phyloP scores from a whole-genome alignment of 1,140 invertebrate genomes.

The Pseudomyrmex dendroicus region DNA sequence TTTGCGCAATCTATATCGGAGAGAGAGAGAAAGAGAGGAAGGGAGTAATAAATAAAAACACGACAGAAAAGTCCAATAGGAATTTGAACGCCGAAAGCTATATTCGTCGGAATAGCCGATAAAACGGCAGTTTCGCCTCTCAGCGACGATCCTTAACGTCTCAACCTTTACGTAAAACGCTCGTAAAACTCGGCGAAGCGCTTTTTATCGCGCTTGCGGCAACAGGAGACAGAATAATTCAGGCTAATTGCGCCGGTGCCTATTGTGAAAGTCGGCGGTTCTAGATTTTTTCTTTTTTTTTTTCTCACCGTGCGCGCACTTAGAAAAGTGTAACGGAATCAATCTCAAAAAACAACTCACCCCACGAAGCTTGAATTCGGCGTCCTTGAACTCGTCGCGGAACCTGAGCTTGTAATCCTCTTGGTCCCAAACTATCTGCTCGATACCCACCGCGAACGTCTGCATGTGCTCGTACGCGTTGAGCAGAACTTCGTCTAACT shows the following conservation, averaged over 20 bases:
- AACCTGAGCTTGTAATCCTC: constrained; percentile 84
- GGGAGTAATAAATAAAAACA: constrained; percentile 28
- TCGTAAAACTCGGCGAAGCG: constrained; percentile 78
- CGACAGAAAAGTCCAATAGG: constrained; percentile 33
- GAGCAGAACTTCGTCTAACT: constrained; percentile 86
- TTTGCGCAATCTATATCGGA: not conserved
- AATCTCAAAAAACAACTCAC: constrained; percentile 78
- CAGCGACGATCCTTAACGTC: constrained; percentile 52
- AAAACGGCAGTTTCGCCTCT: constrained; percentile 71
- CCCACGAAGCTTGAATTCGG: constrained; percentile 86
- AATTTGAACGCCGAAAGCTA: constrained; percentile 7
- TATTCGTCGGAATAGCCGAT: constrained; percentile 69
- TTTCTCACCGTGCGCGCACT: too few species aligned
- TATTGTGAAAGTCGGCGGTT: constrained; percentile 69
- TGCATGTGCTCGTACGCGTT: constrained; percentile 88
- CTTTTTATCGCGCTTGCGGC: constrained; percentile 72
- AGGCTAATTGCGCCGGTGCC: constrained; percentile 57
- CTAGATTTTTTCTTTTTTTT: constrained; percentile 14
- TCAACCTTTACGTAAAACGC: constrained; percentile 66
- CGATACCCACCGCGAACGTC: constrained; percentile 88
- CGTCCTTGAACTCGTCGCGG: constrained; percentile 85
- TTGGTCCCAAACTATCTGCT: constrained; percentile 89
- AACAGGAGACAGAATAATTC: constrained; percentile 58
- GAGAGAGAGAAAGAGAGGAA: not conserved
- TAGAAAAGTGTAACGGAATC: not conserved